Evolutionary conservation across 1,140 invertebrate genomes (phyloP).

Genomic region (Pollicipes pollicipes): DNA sequence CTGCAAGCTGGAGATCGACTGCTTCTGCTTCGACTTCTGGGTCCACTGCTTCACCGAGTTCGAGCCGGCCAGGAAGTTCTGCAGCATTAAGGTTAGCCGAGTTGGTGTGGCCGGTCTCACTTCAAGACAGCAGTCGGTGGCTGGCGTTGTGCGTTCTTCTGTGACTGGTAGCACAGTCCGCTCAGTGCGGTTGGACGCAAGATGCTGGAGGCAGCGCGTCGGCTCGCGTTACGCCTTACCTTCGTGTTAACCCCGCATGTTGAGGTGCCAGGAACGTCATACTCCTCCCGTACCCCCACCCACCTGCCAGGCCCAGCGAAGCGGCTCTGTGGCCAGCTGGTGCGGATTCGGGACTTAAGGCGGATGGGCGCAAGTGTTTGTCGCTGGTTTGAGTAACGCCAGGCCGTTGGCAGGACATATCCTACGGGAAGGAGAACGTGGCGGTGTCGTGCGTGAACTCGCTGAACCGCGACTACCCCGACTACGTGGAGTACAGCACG

Average conservation of each 20-base stretch:
- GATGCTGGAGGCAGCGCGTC: too few species aligned
- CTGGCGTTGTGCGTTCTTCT: background rate
- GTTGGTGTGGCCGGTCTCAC: conserved; percentile 26
- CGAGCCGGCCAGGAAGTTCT: conserved; percentile 25
- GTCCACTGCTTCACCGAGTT: conserved; percentile 69
- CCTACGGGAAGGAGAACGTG: conserved; percentile 66
- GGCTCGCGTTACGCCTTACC: too few species aligned
- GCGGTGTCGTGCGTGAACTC: conserved; percentile 79
- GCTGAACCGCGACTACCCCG: conserved; percentile 57
- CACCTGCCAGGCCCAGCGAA: too few species aligned
- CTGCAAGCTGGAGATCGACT: conserved; percentile 62
- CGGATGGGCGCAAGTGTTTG: too few species aligned
- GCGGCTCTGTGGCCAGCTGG: too few species aligned
- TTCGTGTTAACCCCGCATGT: too few species aligned
- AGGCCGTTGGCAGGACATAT: conserved; percentile 47
- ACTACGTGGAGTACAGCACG: conserved; percentile 71
- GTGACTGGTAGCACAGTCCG: background rate
- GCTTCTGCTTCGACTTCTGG: conserved; percentile 67
- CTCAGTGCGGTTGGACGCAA: too few species aligned
- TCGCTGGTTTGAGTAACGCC: background rate
- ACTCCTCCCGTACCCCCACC: too few species aligned
- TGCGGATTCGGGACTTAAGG: too few species aligned
- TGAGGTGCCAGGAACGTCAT: too few species aligned
- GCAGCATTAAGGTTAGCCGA: conserved; percentile 26
- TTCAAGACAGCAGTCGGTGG: background rate